These are phyloP conservation scores for Ceraclea dissimilis DNA, from an alignment of 2,888 invertebrate genomes.

Conservation along the genomic window DNA sequence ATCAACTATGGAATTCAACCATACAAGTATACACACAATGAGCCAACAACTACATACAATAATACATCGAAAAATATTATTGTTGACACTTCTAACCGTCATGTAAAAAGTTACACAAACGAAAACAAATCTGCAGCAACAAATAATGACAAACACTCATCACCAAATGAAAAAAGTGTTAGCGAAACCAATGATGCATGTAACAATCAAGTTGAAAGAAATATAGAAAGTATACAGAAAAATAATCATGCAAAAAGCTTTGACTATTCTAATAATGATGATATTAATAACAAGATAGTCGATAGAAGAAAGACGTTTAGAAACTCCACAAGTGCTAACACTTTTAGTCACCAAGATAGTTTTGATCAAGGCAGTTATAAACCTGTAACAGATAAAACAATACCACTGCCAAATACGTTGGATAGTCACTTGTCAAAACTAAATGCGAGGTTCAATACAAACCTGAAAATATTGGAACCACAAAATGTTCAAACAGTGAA, in stretches of 20 bases:
- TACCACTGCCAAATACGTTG: neutral
- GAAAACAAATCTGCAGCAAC: neutral
- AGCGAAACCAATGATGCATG: neutral
- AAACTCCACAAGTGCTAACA: conserved; percentile 2
- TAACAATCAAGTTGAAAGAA: conserved; percentile 6
- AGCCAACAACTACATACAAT: neutral
- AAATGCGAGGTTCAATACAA: neutral
- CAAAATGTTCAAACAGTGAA: neutral
- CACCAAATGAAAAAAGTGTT: neutral
- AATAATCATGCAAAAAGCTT: neutral
- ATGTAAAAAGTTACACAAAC: neutral
- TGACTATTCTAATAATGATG: conserved; percentile 4
- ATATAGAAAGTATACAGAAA: conserved; percentile 10
- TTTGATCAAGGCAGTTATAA: conserved; percentile 5
- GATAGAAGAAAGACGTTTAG: conserved; percentile 13
- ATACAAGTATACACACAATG: neutral
- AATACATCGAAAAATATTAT: neutral
- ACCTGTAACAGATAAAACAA: neutral
- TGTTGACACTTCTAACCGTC: neutral
- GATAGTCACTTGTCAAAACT: neutral
- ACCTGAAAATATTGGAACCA: neutral
- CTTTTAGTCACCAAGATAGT: conserved; percentile 9
- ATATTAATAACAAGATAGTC: conserved; percentile 3
- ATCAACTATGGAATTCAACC: conserved; percentile 7
- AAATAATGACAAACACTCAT: neutral